Evolutionary conservation across 2,797 vertebrate species (phyloP).

Genomic region (Myotis planiceps): DNA sequence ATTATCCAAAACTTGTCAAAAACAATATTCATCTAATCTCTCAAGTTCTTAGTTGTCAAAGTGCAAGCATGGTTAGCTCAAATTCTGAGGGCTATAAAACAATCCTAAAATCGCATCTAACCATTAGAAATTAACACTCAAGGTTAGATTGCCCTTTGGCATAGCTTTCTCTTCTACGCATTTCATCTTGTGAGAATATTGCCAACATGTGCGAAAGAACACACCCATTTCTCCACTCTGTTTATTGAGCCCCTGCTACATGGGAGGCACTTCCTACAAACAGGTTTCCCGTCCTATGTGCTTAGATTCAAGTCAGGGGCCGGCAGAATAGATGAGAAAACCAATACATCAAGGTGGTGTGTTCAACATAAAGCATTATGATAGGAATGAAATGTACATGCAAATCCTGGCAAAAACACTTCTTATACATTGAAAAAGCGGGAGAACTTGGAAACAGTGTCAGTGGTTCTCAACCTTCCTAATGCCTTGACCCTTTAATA

Average conservation of each 20-base stretch:
- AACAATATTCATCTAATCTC: not conserved
- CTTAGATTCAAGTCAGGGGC: not conserved
- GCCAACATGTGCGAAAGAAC: not conserved
- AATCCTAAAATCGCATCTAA: not conserved
- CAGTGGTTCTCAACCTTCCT: too few relatives aligned
- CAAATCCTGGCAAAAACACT: not conserved
- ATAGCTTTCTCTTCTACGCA: not conserved
- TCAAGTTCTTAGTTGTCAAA: not conserved
- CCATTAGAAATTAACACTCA: not conserved
- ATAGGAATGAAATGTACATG: not conserved
- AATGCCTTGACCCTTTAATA: too few relatives aligned
- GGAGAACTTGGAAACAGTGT: not conserved
- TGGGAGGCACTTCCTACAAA: not conserved
- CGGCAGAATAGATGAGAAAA: not conserved
- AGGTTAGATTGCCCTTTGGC: not conserved
- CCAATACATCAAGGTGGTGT: not conserved
- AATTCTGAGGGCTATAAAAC: not conserved
- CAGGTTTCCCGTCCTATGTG: not conserved
- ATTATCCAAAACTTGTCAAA: not conserved
- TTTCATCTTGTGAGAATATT: conserved; percentile 17
- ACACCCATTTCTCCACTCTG: not conserved
- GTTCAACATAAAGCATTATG: not conserved
- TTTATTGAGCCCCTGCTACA: not conserved
- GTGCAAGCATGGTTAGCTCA: not conserved
- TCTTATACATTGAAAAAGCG: not conserved